These are phyloP conservation scores for Entomyzon cyanotis DNA, from an alignment of 2,113 vertebrate genomes.

Conservation along the genomic window DNA sequence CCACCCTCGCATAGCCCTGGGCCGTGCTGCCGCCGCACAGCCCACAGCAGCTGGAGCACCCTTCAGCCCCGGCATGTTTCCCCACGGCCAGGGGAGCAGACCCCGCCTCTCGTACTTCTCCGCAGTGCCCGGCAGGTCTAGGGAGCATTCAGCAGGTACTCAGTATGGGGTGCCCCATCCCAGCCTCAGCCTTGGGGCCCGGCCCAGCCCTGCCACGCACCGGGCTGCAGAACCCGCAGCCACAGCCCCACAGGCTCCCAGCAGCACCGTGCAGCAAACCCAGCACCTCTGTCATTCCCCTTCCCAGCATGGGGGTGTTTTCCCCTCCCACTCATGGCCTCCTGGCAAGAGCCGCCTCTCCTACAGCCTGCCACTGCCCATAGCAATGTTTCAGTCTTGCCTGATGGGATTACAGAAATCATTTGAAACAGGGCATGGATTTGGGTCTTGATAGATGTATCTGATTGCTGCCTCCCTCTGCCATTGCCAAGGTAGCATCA, in stretches of 20 bases:
- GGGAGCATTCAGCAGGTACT: background rate
- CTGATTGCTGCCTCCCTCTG: background rate
- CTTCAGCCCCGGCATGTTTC: background rate
- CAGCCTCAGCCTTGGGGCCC: background rate
- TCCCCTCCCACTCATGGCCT: background rate
- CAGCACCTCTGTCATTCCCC: background rate
- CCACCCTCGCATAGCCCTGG: fast-evolving
- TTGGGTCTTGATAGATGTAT: background rate
- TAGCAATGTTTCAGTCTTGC: background rate
- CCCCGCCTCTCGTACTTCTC: background rate
- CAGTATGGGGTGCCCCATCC: no score
- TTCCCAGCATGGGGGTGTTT: background rate
- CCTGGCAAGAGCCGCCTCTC: background rate
- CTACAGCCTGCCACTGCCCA: background rate
- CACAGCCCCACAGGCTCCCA: background rate
- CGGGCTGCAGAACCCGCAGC: background rate
- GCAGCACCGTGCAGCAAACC: background rate
- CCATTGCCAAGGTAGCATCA: background rate
- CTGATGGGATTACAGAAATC: conserved; percentile 34
- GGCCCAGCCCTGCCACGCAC: background rate
- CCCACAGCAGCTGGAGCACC: background rate
- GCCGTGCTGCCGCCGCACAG: background rate
- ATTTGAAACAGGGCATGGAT: background rate
- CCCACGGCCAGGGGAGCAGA: background rate
- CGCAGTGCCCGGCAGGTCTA: background rate